phyloP scores from a whole-genome alignment of 2,113 vertebrate species.

The Burhinus oedicnemus region DNA sequence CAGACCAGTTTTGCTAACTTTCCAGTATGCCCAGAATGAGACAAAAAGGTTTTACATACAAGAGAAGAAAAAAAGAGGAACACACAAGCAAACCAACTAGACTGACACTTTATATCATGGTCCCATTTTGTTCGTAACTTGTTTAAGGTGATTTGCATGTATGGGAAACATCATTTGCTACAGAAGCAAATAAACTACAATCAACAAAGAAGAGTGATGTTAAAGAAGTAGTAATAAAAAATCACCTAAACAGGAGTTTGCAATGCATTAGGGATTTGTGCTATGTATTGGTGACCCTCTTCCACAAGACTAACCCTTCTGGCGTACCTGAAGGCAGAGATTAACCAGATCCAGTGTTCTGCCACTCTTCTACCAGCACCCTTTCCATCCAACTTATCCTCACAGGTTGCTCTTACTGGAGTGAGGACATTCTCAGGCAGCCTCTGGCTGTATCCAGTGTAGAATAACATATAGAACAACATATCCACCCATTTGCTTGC shows the following conservation, averaged over 20 bases:
- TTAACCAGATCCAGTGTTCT: neutral
- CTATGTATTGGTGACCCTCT: neutral
- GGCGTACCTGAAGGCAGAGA: neutral
- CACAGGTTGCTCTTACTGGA: neutral
- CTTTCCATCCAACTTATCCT: neutral
- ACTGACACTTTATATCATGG: neutral
- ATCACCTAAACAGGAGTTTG: neutral
- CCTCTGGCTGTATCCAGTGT: neutral
- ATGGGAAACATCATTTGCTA: neutral
- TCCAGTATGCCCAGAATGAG: neutral
- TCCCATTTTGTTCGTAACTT: neutral
- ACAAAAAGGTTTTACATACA: neutral
- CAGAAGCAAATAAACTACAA: neutral
- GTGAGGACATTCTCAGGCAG: neutral
- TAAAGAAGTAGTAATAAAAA: neutral
- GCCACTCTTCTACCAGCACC: neutral
- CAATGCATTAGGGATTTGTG: neutral
- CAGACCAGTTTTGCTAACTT: neutral
- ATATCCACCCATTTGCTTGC: neutral
- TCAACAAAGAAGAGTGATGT: neutral
- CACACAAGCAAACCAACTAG: neutral
- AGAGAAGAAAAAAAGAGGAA: neutral
- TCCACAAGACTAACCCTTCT: neutral
- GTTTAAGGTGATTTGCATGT: neutral
- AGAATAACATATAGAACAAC: neutral